phyloP scores from a whole-genome alignment of 2,113 vertebrate genomes.

The Chaenogobius annularis region DNA sequence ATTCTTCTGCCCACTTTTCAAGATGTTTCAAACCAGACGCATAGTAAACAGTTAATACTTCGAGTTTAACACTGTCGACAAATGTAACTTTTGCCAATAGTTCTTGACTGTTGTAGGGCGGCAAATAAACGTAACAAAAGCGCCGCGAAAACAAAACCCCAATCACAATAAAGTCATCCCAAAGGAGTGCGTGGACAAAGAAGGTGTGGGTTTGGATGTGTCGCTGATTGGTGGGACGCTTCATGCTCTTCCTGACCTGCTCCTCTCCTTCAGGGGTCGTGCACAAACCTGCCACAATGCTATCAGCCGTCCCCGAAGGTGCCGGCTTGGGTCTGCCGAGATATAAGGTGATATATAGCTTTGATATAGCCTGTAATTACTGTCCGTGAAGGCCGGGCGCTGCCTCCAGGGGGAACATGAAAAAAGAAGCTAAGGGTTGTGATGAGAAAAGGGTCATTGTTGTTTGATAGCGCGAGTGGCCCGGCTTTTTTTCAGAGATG shows the following conservation, averaged over 20 bases:
- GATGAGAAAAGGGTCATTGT: conserved; percentile 62
- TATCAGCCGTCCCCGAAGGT: conserved; percentile 72
- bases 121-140: not conserved
- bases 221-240: not conserved
- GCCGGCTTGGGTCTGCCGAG: conserved; percentile 58
- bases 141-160: not conserved
- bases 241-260: conserved; percentile 44
- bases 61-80: not conserved
- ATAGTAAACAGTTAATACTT: too few relatives aligned
- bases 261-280: conserved; percentile 67
- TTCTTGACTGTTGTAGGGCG: not conserved
- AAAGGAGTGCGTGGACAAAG: conserved; percentile 7
- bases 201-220: conserved; percentile 3
- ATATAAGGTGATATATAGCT: conserved; percentile 74
- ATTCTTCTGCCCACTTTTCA: too few relatives aligned
- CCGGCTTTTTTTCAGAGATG: conserved; percentile 28
- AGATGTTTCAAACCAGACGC: too few relatives aligned
- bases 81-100: not conserved
- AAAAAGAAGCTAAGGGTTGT: conserved; percentile 36
- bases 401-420: conserved; percentile 38
- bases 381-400: conserved; percentile 65
- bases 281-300: conserved; percentile 59
- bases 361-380: conserved; percentile 79
- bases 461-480: conserved; percentile 55
- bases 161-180: conserved; percentile 8